Base-by-base conservation (phyloP, 1,140 invertebrate genomes). In the Aphis craccivora region DNA sequence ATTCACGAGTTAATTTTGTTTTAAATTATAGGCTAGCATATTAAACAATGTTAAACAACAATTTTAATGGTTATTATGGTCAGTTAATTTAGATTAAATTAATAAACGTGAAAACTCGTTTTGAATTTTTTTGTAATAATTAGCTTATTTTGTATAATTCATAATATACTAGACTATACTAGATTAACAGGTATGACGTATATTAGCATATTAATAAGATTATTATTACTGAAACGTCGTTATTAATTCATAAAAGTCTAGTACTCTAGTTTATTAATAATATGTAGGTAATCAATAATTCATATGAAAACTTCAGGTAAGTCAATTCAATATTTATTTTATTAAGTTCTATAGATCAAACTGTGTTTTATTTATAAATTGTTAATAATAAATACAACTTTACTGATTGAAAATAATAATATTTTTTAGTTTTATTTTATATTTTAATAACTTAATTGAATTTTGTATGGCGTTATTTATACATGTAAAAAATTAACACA, bases 1-100 rank as follows among this genome's bases (percentile, higher is more conserved):
- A 37, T 84, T 84, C 2, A 11, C 23, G 8, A 43, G 40, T 84
- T 84, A 43, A 43, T 84, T 43, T 43, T 83, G 6, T 83, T 37
- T 23, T n/a, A 76, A n/a, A n/a, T 76, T n/a, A n/a, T n/a, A 35
- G 2, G 60, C 14, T 30, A n/a, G 5, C n/a, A n/a, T 76, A n/a
- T 76, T 76, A 76, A 76, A 76, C 60, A 76, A 76, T 76, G 60
- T 76, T 76, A n/a, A 76, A 76, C 60, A 76, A 76, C 30, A n/a
- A 76, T 76, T 76, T n/a, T n/a, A 76, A n/a, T 76, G 20, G n/a
- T n/a, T 76, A 76, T 37, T 83, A 9, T 83, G 20, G 7, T 22
- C 14, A 37, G 20, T 37, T 37, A 23, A 37, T 83, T 83, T 23
- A 83, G 18, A 37, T 83, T 83, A 83, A 83, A 37, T 37, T 37